Evolutionary conservation across 1,140 invertebrate genomes (phyloP), one percentile per base, ranked within the genome.

Genomic region (Caenorhabditis latens): DNA sequence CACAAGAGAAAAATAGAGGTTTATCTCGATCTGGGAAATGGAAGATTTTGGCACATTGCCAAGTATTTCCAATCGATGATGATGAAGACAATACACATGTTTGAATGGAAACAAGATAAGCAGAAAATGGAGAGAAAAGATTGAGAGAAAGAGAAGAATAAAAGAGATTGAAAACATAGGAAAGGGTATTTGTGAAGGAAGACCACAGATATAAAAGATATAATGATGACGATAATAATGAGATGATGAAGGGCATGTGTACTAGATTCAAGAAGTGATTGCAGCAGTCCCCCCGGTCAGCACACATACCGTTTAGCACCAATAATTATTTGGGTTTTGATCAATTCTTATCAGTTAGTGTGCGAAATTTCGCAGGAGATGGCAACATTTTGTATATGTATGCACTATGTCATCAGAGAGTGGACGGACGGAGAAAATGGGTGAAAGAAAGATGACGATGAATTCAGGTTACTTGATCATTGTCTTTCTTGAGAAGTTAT

Each of bases 321-420:
- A 53, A 53, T 32, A 63, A 63, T 63, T 46, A 71, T 50, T 79
- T 79, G 71, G 71, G 46, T 79, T 79, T 50, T 79, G 71, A 79
- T 79, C 71, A 24, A 50, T 79, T 79, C 21, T 79, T 50, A 79
- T 79, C 71, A 79, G 71, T 50, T 46, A 21, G 43, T 48, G 46
- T 43, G 46, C 46, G n/a, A 79, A 53, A 53, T 21, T 43, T 48
- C 32, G 71, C 46, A 79, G 43, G 40, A 50, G 71, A 79, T 79
- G 71, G 71, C 71, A 79, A 79, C 71, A 79, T 79, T 79, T 79
- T 79, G 46, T 63, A 24, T 79, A 53, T 79, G 46, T 63, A 21
- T n/a, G 55, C 19, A n/a, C 19, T 6, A 19, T 58, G 55, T 58
- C 55, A 58, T n/a, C 11, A n/a, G 16, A 9, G 50, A 58, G n/a